Base-by-base conservation (phyloP, 2,797 vertebrate species). In the Melanitta fusca region DNA sequence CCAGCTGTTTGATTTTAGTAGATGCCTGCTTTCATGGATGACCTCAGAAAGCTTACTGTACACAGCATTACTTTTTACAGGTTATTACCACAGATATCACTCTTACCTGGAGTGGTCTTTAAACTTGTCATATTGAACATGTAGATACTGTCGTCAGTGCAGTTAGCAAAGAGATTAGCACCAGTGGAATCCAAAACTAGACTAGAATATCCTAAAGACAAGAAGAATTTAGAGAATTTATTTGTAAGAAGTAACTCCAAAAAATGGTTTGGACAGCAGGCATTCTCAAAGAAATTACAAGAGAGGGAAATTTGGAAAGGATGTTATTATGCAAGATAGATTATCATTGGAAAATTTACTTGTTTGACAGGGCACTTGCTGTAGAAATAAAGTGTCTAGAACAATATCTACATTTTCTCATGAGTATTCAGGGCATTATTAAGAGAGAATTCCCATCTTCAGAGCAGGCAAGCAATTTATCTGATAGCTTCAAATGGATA, bases 71-170 rank as follows among this genome's bases (percentile, higher is more conserved):
- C 10, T 51, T 95, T 57, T 45, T 20, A 6, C n/a, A 87, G 60
- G 53, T 24, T 82, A 3, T 49, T 96, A 70, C 21, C 41, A 80
- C 11, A 51, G 45, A 11, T 54, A 39, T 1, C 4, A 43, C 21
- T 19, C 95, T 98, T 97, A 99, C 99, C 99, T 97, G 99, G 99
- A 90, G 97, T 88, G 1, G 98, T 98, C 96, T 98, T 99, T 80
- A 98, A 95, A 71, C 99, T 98, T 18, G 98, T 98, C 97, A 99
- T 97, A 73, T 98, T 98, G 93, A 99, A 99, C 99, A 99, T 99
- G 96, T 99, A 99, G 96, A 99, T 98, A 73, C 88, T 99, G 93
- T 99, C 99, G 94, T 99, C 99, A 5, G 99, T 99, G 97, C 99
- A 99, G 96, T 99, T 99, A 78, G 99, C 99, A 95, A 99, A 98